A percentile compares a stretch with the other conserved stretches of the same genome.
phyloP scores from a whole-genome alignment of 92 coral and sea anemone genomes.

The Palythoa grandis region DNA sequence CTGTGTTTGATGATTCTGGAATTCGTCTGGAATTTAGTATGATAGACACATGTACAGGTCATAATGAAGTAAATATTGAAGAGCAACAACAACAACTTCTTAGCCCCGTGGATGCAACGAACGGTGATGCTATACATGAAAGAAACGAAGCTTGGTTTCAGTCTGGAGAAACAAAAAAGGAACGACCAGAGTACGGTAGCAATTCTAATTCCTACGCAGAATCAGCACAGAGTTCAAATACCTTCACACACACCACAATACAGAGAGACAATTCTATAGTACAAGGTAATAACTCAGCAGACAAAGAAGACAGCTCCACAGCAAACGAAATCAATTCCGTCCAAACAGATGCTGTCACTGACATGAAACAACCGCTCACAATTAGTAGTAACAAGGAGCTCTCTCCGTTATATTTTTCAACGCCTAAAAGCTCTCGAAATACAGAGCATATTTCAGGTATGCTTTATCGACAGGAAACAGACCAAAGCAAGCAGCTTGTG shows the following conservation, averaged over 20 bases:
- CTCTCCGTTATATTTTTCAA: slow-evolving; percentile 25
- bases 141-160: not conserved
- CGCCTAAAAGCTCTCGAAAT: slow-evolving; percentile 16
- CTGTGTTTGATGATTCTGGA: slow-evolving; percentile 79
- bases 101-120: not conserved
- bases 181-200: not conserved
- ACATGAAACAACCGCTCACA: not conserved
- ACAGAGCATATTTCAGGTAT: not conserved
- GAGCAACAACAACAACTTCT: not conserved
- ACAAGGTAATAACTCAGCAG: not conserved
- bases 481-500: slow-evolving; percentile 46
- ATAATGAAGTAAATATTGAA: not conserved
- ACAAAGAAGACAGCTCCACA: not conserved
- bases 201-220: not conserved
- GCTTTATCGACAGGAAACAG: slow-evolving; percentile 8
- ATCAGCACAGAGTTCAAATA: not conserved
- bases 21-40: slow-evolving; percentile 70
- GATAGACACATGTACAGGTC: slow-evolving; percentile 18
- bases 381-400: not conserved
- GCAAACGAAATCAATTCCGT: not conserved
- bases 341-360: not conserved
- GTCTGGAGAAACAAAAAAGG: not conserved
- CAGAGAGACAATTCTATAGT: not conserved
- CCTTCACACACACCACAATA: not conserved
- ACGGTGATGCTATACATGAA: not conserved